Evolutionary conservation across 2,888 invertebrate species (phyloP), one percentile per base, ranked within the genome.

Genomic region (Rugalucina vietnamica): DNA sequence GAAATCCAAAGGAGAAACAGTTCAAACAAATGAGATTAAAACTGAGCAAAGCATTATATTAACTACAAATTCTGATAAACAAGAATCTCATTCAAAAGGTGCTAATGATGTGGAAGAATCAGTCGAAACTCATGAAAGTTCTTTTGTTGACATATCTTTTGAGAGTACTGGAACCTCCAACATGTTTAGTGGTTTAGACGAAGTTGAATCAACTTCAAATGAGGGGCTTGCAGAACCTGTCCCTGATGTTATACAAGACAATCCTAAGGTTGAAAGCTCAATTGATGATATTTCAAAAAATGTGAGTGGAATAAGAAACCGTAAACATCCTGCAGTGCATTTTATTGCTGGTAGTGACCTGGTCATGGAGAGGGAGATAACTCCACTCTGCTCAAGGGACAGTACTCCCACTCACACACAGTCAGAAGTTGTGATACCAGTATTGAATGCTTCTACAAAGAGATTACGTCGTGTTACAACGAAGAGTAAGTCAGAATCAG

Each of bases 381-480:
- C 87, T 76, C 87, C 87, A 60, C 76, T 76, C 49, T 76, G 85
- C 50, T 87, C 87, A 85, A 85, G 87, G 85, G 87, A 87, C 75
- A 78, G 81, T 43, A 87, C 87, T 81, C 87, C 87, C 32, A 87
- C 85, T 12, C 87, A 87, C 71, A 84, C 83, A 5, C 83, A 85
- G 27, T 84, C 83, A 39, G 87, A 87, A 69, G 57, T 83, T 4
- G 36, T 85, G 34, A 50, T 87, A 70, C 87, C 85, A 43, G 80
- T 34, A 12, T 18, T 5, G 14, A 65, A 65, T 21, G 34, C 34
- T 18, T 4, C 65, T 12, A 34, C 65, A 3, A 65, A 60, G 5
- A 79, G 72, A 29, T 57, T 39, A 65, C 71, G 77, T 24, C 57
- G 49, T 27, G 50, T 70, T 24, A 79, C 32, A 21, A 75, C 21